phyloP scores from a whole-genome alignment of 2,888 invertebrate species.

The Didymodactylos carnosus region DNA sequence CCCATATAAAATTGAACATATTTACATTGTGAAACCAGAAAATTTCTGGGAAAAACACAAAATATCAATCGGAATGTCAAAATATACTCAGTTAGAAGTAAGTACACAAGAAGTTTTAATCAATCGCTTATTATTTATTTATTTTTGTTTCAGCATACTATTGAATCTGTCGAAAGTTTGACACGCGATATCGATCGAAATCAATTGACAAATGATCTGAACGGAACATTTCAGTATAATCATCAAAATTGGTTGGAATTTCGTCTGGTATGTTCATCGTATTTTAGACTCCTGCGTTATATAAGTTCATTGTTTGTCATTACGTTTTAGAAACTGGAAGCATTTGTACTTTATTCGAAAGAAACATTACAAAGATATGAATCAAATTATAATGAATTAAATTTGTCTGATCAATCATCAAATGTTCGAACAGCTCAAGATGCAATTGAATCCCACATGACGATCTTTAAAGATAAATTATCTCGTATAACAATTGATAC shows the following conservation, averaged over 20 bases:
- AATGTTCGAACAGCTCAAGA: constrained; percentile 7
- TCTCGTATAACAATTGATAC: constrained; percentile 8
- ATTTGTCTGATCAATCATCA: neutral
- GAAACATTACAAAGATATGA: constrained; percentile 1
- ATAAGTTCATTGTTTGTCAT: neutral
- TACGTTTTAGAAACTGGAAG: constrained; percentile 4
- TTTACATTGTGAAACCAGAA: constrained; percentile 13
- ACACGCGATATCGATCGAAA: constrained; percentile 48
- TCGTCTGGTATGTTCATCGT: constrained; percentile 44
- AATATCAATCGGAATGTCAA: constrained; percentile 8
- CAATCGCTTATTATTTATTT: neutral
- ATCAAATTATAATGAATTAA: constrained; percentile 5
- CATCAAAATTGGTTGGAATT: constrained; percentile 55
- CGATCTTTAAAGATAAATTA: constrained; percentile 6
- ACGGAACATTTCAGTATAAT: constrained; percentile 51
- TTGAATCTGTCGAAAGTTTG: constrained; percentile 49
- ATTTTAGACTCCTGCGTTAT: too few relatives aligned
- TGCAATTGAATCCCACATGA: constrained; percentile 9
- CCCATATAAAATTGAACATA: constrained; percentile 11
- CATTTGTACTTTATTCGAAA: constrained; percentile 4
- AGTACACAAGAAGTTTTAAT: neutral
- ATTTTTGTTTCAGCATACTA: constrained; percentile 44
- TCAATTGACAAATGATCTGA: constrained; percentile 52
- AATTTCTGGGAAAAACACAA: constrained; percentile 15
- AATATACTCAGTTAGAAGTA: constrained; percentile 11